Base-by-base conservation (phyloP, 2,888 invertebrate genomes). In the Abrostola tripartita region DNA sequence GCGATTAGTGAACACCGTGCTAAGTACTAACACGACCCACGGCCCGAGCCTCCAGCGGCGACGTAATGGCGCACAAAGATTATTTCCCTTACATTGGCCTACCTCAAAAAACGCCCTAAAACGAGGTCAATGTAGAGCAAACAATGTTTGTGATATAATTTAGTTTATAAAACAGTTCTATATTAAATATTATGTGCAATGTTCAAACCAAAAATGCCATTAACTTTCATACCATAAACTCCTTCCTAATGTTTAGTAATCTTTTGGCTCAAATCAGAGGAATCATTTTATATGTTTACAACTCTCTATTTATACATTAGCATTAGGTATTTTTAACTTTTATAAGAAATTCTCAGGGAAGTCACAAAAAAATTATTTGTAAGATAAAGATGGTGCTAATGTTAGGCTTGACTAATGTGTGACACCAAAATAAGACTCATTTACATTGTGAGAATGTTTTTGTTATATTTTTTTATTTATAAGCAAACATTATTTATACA, bases 281-380 rank as follows among this genome's bases (percentile, higher is more conserved):
- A 89, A 91, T 88, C 90, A 89, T 89, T 82, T 88, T 86, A 76
- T 89, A 91, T 88, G 88, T 89, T 90, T 90, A 90, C 88, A 88
- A 88, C 87, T 86, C 88, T 85, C 89, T 94, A 93, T 93, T 93
- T 94, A 93, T 93, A 92, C 88, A 90, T 89, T 94, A 93, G 92
- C 87, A 86, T 92, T 93, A 94, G 93, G 92, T 92, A 93, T 93
- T 94, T 92, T 92, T 94, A 94, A 92, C 92, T 93, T 94, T 94
- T 93, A 89, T 93, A 94, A 90, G 89, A 92, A 92, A 93, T 90
- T 92, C 90, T 93, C 92, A 90, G 91, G 89, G 89, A 93, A 92
- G 94, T 94, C 94, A 94, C 94, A 94, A 94, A 92, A 89, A 87
- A 89, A 89, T 87, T 92, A 91, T 92, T 91, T 92, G 89, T 94